These are phyloP conservation scores for Meta bourneti DNA, from an alignment of 2,888 invertebrate genomes.

Conservation along the genomic window DNA sequence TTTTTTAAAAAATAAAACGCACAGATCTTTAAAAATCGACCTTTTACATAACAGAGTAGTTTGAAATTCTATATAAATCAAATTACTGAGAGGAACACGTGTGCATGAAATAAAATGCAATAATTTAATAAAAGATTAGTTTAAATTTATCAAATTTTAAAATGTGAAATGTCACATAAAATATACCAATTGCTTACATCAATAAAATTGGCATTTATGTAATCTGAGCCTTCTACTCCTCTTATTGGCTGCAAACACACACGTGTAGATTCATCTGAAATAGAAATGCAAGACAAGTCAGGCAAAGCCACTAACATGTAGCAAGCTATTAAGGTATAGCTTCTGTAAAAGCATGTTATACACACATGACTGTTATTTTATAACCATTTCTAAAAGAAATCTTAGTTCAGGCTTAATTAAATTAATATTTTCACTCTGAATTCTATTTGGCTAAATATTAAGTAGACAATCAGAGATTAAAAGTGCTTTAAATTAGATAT, in stretches of 20 bases:
- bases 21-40: too few relatives aligned
- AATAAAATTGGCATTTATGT: conserved; percentile 98
- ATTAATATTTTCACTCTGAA: neutral
- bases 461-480: neutral
- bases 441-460: neutral
- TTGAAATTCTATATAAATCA: too few relatives aligned
- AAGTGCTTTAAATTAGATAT: too few relatives aligned
- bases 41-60: too few relatives aligned
- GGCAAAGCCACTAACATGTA: neutral
- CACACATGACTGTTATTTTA: neutral
- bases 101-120: too few relatives aligned
- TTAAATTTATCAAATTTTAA: too few relatives aligned
- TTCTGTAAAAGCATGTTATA: neutral
- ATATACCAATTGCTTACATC: conserved; percentile 85
- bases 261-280: conserved; percentile 90
- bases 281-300: neutral
- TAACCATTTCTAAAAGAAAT: neutral
- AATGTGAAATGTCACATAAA: too few relatives aligned
- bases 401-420: neutral
- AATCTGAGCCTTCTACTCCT: conserved; percentile 96
- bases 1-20: too few relatives aligned
- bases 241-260: conserved; percentile 95
- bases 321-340: neutral
- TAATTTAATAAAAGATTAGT: too few relatives aligned
- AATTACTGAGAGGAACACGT: too few relatives aligned